Percentiles rank a stretch among this genome's conserved stretches.
phyloP scores from a whole-genome alignment of 2,113 vertebrate genomes.

The Chamaetylas fuelleborni region DNA sequence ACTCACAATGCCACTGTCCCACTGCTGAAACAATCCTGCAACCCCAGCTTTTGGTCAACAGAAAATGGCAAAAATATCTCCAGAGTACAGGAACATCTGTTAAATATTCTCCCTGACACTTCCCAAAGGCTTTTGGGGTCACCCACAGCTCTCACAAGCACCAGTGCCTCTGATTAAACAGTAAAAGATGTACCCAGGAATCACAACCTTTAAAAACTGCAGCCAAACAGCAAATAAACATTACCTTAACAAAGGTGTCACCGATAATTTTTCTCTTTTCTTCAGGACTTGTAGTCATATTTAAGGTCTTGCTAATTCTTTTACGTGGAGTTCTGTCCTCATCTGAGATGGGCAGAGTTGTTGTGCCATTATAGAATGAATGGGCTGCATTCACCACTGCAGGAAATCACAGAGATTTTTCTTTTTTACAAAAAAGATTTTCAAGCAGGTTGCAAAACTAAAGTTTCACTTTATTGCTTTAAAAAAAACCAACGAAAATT shows the following conservation, averaged over 20 bases:
- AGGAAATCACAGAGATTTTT: neutral
- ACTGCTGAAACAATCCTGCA: neutral
- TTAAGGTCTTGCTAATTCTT: constrained; percentile 97
- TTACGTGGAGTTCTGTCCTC: constrained; percentile 96
- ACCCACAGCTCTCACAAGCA: neutral
- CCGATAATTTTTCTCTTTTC: constrained; percentile 99
- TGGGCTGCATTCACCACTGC: constrained; percentile 98
- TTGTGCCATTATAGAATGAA: constrained; percentile 98
- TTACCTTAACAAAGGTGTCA: constrained; percentile 97
- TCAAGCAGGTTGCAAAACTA: neutral
- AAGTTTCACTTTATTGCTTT: neutral
- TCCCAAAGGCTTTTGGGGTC: neutral
- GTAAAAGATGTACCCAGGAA: neutral
- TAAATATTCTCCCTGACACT: neutral
- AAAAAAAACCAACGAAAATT: neutral
- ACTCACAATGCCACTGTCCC: neutral
- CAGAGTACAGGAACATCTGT: neutral
- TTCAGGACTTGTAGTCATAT: constrained; percentile 98
- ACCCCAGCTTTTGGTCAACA: fast-evolving
- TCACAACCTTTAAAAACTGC: fast-evolving
- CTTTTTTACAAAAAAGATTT: neutral
- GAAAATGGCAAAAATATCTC: neutral
- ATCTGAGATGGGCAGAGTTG: constrained; percentile 96
- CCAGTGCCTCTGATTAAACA: neutral
- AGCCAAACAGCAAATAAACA: neutral